Evolutionary conservation across 2,888 invertebrate species (phyloP).

Genomic region (Heteropelma amictum): DNA sequence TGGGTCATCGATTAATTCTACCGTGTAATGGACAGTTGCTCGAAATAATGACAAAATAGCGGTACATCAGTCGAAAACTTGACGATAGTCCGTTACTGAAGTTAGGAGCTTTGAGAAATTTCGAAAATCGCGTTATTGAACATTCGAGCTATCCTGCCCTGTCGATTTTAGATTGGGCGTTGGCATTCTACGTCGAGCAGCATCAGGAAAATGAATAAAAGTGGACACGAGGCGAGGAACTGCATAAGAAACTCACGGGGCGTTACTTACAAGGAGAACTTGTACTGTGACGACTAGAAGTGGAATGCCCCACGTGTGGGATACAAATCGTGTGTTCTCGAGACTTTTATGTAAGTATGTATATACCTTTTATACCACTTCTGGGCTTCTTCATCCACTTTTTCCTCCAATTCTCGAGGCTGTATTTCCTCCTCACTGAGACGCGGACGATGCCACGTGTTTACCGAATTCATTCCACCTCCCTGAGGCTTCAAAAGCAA

Average conservation of each 20-base stretch:
- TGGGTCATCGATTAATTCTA: too few species aligned
- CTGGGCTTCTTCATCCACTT: conserved; percentile 23
- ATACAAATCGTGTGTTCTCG: conserved; percentile 12
- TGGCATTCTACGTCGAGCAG: conserved; percentile 62
- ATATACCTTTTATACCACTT: conserved; percentile 36
- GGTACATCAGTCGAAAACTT: too few species aligned
- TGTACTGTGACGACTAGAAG: conserved; percentile 38
- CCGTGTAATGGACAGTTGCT: too few species aligned
- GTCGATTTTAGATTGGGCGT: conserved; percentile 73
- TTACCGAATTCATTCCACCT: too few species aligned
- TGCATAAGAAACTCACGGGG: conserved; percentile 29
- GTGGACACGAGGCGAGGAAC: conserved; percentile 27
- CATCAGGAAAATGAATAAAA: conserved; percentile 24
- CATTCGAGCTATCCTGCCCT: too few species aligned
- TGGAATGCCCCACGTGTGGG: conserved; percentile 51
- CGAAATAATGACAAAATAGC: too few species aligned
- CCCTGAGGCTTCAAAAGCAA: too few species aligned
- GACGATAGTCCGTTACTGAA: too few species aligned
- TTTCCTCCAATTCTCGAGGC: conserved; percentile 15
- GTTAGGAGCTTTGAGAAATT: too few species aligned
- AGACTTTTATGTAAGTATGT: background rate
- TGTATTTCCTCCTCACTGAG: conserved; percentile 32
- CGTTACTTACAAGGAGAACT: conserved; percentile 24
- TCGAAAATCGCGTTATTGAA: too few species aligned
- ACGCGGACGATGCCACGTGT: conserved; percentile 9